These are phyloP conservation scores for Anguilla anguilla DNA, from an alignment of 2,797 vertebrate species.

Conservation along the genomic window DNA sequence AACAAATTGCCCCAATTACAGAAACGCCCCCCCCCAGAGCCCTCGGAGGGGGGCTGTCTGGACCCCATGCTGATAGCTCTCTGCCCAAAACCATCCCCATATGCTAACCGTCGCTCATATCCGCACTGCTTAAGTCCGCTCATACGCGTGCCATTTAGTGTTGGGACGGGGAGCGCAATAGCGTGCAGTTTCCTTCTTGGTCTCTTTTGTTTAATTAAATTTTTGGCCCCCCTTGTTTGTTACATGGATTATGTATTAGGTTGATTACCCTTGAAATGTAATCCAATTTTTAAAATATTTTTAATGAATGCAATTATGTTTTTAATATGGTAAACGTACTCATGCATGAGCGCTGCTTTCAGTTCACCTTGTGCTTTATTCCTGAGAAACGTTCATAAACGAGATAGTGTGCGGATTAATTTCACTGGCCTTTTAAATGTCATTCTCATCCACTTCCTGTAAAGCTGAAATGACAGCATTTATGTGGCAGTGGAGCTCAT, in stretches of 20 bases:
- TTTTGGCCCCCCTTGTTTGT: not conserved
- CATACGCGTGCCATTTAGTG: not conserved
- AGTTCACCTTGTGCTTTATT: not conserved
- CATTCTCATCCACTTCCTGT: not conserved
- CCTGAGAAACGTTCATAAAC: not conserved
- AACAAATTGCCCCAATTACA: slow-evolving; percentile 48
- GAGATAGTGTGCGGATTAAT: not conserved
- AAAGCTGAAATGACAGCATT: not conserved
- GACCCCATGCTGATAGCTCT: slow-evolving; percentile 48
- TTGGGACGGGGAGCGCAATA: not conserved
- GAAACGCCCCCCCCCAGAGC: not conserved
- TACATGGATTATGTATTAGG: not conserved
- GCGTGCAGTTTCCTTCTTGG: not conserved
- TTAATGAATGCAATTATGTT: not conserved
- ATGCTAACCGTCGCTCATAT: not conserved
- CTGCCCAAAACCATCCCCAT: not conserved
- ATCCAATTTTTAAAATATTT: not conserved
- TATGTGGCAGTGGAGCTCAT: not conserved
- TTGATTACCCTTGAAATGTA: not conserved
- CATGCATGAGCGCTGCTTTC: not conserved
- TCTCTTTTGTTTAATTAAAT: not conserved
- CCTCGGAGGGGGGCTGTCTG: slow-evolving; percentile 30
- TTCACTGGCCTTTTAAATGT: not conserved
- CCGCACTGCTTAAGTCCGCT: not conserved
- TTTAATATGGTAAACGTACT: not conserved